These are phyloP conservation scores for Akabosia matsudoensis DNA, from an alignment of 1,140 invertebrate genomes.

Conservation along the genomic window DNA sequence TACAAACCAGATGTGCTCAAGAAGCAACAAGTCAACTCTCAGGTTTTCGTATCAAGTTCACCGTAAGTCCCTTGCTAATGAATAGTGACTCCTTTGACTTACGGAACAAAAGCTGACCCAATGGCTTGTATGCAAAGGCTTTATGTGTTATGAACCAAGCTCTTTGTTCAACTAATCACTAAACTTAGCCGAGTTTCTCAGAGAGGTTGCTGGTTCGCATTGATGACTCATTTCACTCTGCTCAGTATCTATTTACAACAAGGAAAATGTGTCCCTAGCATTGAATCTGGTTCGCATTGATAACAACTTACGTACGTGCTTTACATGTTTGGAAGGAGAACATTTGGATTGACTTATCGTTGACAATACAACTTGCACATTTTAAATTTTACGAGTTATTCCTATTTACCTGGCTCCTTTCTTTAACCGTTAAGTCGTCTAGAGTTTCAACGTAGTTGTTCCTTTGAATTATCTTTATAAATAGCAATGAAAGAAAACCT, in stretches of 20 bases:
- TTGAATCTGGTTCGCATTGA: neutral
- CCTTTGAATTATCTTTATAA: neutral
- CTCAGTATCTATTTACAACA: neutral
- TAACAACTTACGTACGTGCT: neutral
- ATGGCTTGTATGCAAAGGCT: neutral
- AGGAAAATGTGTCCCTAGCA: neutral
- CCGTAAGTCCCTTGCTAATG: neutral
- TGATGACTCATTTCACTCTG: neutral
- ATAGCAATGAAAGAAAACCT: neutral
- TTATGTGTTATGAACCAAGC: too few species aligned
- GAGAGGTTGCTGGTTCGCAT: too few species aligned
- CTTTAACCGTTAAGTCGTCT: neutral
- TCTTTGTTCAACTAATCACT: too few species aligned
- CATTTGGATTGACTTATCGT: neutral
- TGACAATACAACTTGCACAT: neutral
- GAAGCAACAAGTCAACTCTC: slow-evolving; percentile 5
- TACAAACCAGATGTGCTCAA: neutral
- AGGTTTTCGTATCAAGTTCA: slow-evolving; percentile 6
- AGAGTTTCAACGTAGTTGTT: neutral
- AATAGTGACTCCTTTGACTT: neutral
- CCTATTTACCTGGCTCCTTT: neutral
- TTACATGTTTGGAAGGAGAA: neutral
- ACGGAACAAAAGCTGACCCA: too few species aligned
- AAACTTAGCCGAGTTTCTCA: too few species aligned
- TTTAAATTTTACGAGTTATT: slow-evolving; percentile 6